Conservation (phyloP, 2,797 vertebrate species). For the Phoxinus dragarum region DNA sequence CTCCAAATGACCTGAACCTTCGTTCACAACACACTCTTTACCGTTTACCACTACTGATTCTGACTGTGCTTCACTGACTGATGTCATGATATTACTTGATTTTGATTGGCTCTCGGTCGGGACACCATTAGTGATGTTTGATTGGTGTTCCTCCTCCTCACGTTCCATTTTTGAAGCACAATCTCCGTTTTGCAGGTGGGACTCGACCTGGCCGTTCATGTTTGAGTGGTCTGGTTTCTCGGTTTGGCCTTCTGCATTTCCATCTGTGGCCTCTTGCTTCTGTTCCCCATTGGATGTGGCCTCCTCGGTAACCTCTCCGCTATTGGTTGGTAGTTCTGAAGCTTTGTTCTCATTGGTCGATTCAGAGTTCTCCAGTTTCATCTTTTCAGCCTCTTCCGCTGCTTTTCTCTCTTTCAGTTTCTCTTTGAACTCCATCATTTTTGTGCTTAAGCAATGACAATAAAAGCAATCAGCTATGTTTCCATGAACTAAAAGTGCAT, state of each 20-base stretch:
- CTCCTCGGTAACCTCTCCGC: constrained; percentile 13
- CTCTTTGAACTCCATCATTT: constrained; percentile 75
- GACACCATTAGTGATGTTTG: constrained; percentile 1
- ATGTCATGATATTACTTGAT: constrained; percentile 6
- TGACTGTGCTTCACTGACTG: constrained; percentile 10
- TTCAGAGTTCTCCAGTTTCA: constrained; percentile 54
- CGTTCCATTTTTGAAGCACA: not conserved
- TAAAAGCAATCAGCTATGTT: not conserved
- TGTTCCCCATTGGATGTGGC: constrained; percentile 18
- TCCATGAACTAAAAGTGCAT: not conserved
- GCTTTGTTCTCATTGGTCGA: not conserved
- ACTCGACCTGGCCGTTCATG: constrained; percentile 21
- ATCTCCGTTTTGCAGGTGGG: constrained; percentile 51
- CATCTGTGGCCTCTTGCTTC: constrained; percentile 20
- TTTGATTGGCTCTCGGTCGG: constrained; percentile 33
- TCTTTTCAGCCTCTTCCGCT: constrained; percentile 69
- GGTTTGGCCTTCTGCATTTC: not conserved
- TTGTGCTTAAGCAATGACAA: constrained; percentile 66
- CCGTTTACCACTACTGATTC: constrained; percentile 50
- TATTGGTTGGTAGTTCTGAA: constrained; percentile 12
- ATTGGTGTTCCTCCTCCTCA: constrained; percentile 21
- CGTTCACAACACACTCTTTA: constrained; percentile 19
- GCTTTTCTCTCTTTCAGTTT: constrained; percentile 75
- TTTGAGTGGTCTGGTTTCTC: constrained; percentile 18
- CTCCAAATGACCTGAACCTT: constrained; percentile 22